A percentile compares a stretch with the other conserved stretches of the same genome.
These are phyloP conservation scores for Tapirus indicus DNA, from an alignment of 2,797 vertebrate genomes.

Conservation along the genomic window DNA sequence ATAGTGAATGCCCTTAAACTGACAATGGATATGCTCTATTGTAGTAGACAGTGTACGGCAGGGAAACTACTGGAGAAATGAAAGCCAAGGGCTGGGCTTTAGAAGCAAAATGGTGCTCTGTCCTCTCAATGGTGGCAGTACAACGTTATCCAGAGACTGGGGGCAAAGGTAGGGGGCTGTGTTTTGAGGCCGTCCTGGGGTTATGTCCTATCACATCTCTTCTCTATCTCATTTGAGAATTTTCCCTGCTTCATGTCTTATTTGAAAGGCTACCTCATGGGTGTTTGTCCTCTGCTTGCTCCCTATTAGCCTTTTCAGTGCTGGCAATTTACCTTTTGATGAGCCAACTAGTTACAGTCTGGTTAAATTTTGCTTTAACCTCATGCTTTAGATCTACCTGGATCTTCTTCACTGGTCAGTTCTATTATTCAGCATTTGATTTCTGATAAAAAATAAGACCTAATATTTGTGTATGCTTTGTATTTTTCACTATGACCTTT, in stretches of 20 bases:
- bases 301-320: background rate
- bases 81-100: background rate
- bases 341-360: background rate
- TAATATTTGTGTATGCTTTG: background rate
- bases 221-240: background rate
- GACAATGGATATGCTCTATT: background rate
- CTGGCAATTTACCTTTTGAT: background rate
- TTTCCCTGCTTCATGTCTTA: conserved; percentile 26
- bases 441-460: background rate
- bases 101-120: background rate
- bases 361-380: background rate
- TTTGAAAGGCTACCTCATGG: background rate
- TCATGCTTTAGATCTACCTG: background rate
- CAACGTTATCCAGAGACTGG: background rate
- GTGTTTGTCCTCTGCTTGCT: background rate
- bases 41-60: background rate
- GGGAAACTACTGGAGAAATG: background rate
- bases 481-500: background rate
- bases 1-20: background rate
- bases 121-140: background rate
- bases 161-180: background rate
- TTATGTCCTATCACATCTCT: background rate
- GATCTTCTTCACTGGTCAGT: background rate
- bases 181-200: background rate
- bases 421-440: background rate